These are phyloP conservation scores for Ahaetulla prasina DNA, from an alignment of 2,113 vertebrate species.

Conservation along the genomic window DNA sequence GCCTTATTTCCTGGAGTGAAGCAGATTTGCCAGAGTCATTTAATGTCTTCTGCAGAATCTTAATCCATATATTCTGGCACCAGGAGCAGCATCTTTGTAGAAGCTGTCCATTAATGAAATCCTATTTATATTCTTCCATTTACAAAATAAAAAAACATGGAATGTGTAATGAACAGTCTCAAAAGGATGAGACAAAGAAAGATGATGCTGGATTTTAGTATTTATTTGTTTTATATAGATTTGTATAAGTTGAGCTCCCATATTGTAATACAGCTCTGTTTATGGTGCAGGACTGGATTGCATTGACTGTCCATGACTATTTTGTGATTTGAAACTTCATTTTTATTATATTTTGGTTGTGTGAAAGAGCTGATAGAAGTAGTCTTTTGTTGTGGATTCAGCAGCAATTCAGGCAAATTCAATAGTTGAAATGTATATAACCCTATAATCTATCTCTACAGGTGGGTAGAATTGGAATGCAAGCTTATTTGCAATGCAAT, in stretches of 20 bases:
- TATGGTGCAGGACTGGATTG: background rate
- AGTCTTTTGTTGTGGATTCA: background rate
- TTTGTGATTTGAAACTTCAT: background rate
- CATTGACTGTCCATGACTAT: background rate
- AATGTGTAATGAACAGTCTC: background rate
- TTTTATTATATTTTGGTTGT: background rate
- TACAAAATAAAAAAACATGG: background rate
- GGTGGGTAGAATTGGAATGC: background rate
- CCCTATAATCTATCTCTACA: background rate
- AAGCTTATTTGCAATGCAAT: background rate
- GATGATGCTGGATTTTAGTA: background rate
- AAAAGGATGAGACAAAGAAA: background rate
- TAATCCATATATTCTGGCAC: background rate
- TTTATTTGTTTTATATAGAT: background rate
- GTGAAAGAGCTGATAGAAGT: background rate
- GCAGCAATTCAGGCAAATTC: background rate
- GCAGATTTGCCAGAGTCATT: background rate
- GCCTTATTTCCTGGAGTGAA: background rate
- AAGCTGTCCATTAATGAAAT: background rate
- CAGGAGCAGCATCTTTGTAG: background rate
- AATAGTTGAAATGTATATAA: background rate
- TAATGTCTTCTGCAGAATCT: background rate
- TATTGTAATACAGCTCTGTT: background rate
- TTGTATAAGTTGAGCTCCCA: background rate
- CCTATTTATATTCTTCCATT: background rate